Evolutionary conservation across 2,797 vertebrate genomes (phyloP).

Genomic region (Diceros bicornis): DNA sequence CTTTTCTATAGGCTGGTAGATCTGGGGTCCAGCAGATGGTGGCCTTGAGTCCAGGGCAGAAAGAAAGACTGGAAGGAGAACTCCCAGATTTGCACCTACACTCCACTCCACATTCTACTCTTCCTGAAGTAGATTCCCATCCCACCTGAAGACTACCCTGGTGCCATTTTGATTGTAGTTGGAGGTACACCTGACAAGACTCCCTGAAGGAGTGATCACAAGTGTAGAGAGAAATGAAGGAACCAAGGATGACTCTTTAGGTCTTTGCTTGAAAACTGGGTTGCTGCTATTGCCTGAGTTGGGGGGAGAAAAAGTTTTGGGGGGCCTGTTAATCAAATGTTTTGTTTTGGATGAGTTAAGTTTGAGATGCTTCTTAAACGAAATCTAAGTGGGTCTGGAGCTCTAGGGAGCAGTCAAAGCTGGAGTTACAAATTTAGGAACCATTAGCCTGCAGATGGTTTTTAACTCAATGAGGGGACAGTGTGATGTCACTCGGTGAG

Average conservation of each 20-base stretch:
- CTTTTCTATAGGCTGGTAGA: neutral
- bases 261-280: neutral
- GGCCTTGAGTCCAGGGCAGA: neutral
- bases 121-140: neutral
- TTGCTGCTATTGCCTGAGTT: neutral
- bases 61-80: neutral
- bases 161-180: neutral
- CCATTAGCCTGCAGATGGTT: neutral
- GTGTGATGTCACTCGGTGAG: neutral
- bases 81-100: rapidly evolving
- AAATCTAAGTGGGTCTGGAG: neutral
- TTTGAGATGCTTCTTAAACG: slow-evolving; percentile 14
- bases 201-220: neutral
- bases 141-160: rapidly evolving
- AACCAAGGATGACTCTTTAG: neutral
- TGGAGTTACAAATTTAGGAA: neutral
- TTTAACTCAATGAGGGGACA: neutral
- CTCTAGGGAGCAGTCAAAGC: neutral
- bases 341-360: neutral
- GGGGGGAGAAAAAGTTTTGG: neutral
- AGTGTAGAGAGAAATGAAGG: neutral
- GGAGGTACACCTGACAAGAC: neutral
- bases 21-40: neutral
- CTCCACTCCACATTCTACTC: neutral
- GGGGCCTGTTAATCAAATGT: neutral